Base-by-base conservation (phyloP, 2,888 invertebrate genomes). In the Drosophila neonasuta region DNA sequence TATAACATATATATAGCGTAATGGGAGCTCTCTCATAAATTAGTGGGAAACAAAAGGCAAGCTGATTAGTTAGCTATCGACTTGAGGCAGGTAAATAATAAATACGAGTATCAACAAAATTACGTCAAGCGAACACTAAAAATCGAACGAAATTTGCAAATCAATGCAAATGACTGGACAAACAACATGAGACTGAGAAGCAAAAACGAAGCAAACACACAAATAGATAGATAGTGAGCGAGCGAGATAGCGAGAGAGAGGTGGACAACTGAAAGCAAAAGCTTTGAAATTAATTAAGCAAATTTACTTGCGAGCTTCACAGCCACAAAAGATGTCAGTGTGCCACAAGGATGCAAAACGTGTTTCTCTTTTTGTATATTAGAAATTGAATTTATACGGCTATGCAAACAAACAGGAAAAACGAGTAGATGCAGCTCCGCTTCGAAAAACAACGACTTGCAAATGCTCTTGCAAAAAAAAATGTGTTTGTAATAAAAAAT, bases 291-390 rank as follows among this genome's bases (percentile, higher is more conserved):
- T 81, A 81, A 81, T 86, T 86, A 81, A 72, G 67, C 71, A 81
- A 84, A 86, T 78, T 74, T 59, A 55, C 50, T 60, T 58, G 36
- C 6, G 11, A 36, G 6, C 41, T 6, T 6, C 24, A 24, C 45
- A 63, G 60, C 58, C 71, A 63, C 79, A 72, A 87, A 81, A 87
- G 87, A 82, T 87, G 81, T 82, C 86, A 82, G 81, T 82, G 87
- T 82, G 81, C 82, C 81, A 82, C 82, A 82, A 82, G 81, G 87
- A 82, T 82, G 85, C 74, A 55, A 71, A 79, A 73, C 73, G 56
- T 74, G 74, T 80, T 84, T 56, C 32, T 29, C 46, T 77, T 80
- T 76, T 83, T 65, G 54, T 77, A 66, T 73, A 81, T 81, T 85
- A 85, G 87, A 81, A 74, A 84, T 81, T 78, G 68, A 66, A 70